phyloP scores from a whole-genome alignment of 2,888 invertebrate species.

The Chymomyza procnemis region DNA sequence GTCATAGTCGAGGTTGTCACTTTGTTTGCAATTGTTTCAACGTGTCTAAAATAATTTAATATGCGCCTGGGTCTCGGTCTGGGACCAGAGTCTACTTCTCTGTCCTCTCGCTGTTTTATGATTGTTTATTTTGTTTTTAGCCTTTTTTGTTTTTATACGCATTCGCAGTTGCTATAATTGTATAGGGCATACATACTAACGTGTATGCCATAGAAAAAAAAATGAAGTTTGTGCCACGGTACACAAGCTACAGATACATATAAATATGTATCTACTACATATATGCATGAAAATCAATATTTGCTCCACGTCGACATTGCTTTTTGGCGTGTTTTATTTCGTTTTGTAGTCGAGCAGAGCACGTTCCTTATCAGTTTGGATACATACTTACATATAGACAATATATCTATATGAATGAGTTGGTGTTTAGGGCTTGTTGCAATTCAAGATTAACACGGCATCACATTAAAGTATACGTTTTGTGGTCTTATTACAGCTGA shows the following conservation, averaged over 20 bases:
- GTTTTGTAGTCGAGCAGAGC: not conserved
- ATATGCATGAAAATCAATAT: slow-evolving; percentile 57
- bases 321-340: not conserved
- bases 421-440: not conserved
- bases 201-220: slow-evolving; percentile 18
- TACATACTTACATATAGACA: not conserved
- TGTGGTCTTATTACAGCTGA: not conserved
- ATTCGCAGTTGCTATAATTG: slow-evolving; percentile 37
- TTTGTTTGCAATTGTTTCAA: slow-evolving; percentile 57
- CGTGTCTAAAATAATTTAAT: slow-evolving; percentile 63
- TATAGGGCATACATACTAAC: not conserved
- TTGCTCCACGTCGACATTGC: slow-evolving; percentile 41
- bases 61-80: slow-evolving; percentile 15
- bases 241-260: slow-evolving; percentile 26
- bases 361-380: not conserved
- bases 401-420: not conserved
- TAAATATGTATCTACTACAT: not conserved
- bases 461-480: not conserved
- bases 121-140: slow-evolving; percentile 31
- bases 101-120: slow-evolving; percentile 10
- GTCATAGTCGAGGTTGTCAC: slow-evolving; percentile 28
- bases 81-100: not conserved
- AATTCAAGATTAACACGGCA: not conserved
- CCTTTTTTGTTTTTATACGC: slow-evolving; percentile 47
- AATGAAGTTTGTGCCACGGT: slow-evolving; percentile 53